phyloP scores from a whole-genome alignment of 2,797 vertebrate genomes.

The Siniperca scherzeri region DNA sequence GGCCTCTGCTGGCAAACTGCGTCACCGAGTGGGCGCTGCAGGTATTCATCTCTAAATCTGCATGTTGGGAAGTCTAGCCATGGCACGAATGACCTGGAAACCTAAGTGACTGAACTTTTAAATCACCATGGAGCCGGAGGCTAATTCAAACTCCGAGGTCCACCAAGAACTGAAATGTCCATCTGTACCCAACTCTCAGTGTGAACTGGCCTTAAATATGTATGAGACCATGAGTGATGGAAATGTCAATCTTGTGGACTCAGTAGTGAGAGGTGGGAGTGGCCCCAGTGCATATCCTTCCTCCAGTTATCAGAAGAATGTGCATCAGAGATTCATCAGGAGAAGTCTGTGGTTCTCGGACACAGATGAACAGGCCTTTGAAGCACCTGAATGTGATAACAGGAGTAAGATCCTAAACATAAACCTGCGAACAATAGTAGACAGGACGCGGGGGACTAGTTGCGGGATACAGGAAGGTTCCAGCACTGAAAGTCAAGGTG shows the following conservation, averaged over 20 bases:
- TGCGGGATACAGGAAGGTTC: conserved; percentile 71
- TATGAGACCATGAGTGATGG: conserved; percentile 74
- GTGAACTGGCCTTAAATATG: conserved; percentile 73
- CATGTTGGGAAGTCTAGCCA: conserved; percentile 76
- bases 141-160: conserved; percentile 71
- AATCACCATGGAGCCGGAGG: conserved; percentile 85
- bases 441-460: conserved; percentile 83
- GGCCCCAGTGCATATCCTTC: conserved; percentile 82
- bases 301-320: conserved; percentile 83
- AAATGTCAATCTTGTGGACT: conserved; percentile 79
- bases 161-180: conserved; percentile 70
- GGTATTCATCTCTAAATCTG: conserved; percentile 78
- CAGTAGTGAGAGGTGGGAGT: conserved; percentile 82
- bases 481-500: conserved; percentile 81
- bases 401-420: conserved; percentile 88
- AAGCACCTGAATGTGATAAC: conserved; percentile 87
- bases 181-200: conserved; percentile 71
- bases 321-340: conserved; percentile 92
- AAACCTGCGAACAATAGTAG: conserved; percentile 89
- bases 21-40: conserved; percentile 86
- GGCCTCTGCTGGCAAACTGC: conserved; percentile 83
- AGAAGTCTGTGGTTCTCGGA: conserved; percentile 95
- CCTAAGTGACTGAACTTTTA: conserved; percentile 70
- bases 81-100: conserved; percentile 81
- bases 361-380: conserved; percentile 90